A percentile compares a stretch with the other conserved stretches of the same genome.
phyloP scores from a whole-genome alignment of 2,888 invertebrate species.

The Holacanthella duospinosa region DNA sequence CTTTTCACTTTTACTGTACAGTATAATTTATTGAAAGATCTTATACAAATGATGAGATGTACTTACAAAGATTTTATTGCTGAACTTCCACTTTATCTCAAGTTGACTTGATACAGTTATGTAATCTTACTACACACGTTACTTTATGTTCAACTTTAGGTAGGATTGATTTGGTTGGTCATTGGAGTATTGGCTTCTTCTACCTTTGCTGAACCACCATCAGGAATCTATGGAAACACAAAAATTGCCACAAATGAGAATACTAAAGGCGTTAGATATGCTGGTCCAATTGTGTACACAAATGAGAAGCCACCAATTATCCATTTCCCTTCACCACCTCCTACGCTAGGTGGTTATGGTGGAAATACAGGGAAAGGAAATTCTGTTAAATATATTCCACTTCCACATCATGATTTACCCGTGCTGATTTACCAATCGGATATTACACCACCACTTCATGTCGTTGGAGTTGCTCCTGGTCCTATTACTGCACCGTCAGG shows the following conservation, averaged over 20 bases:
- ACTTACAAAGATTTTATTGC: background rate
- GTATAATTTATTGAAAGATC: too few relatives aligned
- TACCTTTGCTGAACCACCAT: conserved; percentile 23
- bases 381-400: conserved; percentile 40
- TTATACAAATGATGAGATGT: too few relatives aligned
- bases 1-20: too few relatives aligned
- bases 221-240: conserved; percentile 11
- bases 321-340: conserved; percentile 36
- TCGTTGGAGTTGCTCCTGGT: conserved; percentile 29
- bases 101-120: too few relatives aligned
- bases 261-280: conserved; percentile 31
- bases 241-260: conserved; percentile 13
- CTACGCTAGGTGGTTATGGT: conserved; percentile 8
- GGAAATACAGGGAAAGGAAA: conserved; percentile 14
- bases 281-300: conserved; percentile 37
- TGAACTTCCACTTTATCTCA: too few relatives aligned
- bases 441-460: conserved; percentile 41
- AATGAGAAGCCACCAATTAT: conserved; percentile 36
- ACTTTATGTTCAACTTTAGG: conserved; percentile 15
- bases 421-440: conserved; percentile 40
- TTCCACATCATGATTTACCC: conserved; percentile 41
- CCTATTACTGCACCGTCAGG: conserved; percentile 14
- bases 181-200: too few relatives aligned
- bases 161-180: conserved; percentile 18
- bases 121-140: too few relatives aligned